phyloP scores from a whole-genome alignment of 1,140 invertebrate species.

The Orius insidiosus region DNA sequence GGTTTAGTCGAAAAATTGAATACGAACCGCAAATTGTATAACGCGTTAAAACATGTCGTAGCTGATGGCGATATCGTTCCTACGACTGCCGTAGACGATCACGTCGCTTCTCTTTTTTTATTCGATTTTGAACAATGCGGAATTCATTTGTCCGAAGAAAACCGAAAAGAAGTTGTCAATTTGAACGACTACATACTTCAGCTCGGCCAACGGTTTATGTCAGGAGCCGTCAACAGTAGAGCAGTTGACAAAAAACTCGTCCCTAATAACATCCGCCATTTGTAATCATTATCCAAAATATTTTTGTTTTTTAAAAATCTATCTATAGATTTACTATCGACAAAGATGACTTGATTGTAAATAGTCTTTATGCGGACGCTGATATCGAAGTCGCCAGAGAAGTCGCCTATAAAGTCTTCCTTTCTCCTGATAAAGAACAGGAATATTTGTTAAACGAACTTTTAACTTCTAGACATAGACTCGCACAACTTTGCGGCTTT shows the following conservation, averaged over 20 bases:
- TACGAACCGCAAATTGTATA: constrained; percentile 69
- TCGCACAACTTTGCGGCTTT: constrained; percentile 78
- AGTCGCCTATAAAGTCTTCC: constrained; percentile 71
- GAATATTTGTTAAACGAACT: constrained; percentile 55
- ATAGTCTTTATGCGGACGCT: constrained; percentile 67
- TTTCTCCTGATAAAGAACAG: constrained; percentile 62
- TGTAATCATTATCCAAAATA: too few species aligned
- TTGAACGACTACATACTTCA: constrained; percentile 67
- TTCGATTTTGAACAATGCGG: constrained; percentile 96
- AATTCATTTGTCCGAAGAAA: constrained; percentile 69
- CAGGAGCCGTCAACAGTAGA: constrained; percentile 47
- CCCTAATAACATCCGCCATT: constrained; percentile 50
- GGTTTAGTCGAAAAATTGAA: constrained; percentile 89
- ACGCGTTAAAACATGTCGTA: constrained; percentile 49
- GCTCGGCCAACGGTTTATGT: constrained; percentile 73
- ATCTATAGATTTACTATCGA: too few species aligned
- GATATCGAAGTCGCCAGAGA: constrained; percentile 62
- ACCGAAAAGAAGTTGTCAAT: constrained; percentile 57
- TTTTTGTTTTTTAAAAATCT: too few species aligned
- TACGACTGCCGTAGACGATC: constrained; percentile 57
- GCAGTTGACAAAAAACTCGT: constrained; percentile 42
- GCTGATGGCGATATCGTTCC: constrained; percentile 47
- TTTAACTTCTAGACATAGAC: constrained; percentile 48
- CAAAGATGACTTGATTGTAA: constrained; percentile 52
- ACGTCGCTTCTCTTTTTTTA: constrained; percentile 75